Evolutionary conservation across 2,797 vertebrate species (phyloP).

Genomic region (Esox masquinongy): DNA sequence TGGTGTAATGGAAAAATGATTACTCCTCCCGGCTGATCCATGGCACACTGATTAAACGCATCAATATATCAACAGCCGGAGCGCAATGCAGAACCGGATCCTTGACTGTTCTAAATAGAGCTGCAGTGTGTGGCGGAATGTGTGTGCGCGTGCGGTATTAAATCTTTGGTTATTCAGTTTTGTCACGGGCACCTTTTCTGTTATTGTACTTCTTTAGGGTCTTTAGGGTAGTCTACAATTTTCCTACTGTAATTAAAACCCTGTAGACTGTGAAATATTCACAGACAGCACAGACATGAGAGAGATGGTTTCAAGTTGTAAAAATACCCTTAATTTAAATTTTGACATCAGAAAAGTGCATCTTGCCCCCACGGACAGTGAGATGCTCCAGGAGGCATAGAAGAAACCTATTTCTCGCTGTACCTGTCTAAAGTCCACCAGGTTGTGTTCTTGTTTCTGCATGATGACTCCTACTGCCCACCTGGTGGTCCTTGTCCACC

Average conservation of each 20-base stretch:
- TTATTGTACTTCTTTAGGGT: neutral
- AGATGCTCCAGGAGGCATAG: too few species aligned
- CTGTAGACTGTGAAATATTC: neutral
- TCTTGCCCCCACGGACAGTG: too few species aligned
- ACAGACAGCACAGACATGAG: neutral
- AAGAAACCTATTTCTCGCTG: too few species aligned
- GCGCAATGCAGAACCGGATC: conserved; percentile 2
- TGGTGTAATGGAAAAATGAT: conserved; percentile 45
- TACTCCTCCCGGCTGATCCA: conserved; percentile 37
- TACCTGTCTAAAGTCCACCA: too few species aligned
- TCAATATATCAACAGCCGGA: conserved; percentile 24
- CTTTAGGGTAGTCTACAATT: neutral
- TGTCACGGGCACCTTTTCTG: neutral
- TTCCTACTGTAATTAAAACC: neutral
- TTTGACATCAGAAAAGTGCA: neutral
- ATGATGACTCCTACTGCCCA: too few species aligned
- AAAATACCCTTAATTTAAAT: neutral
- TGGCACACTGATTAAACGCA: conserved; percentile 44
- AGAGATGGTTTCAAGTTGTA: neutral
- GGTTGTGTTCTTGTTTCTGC: too few species aligned
- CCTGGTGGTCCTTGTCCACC: too few species aligned
- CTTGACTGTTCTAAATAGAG: conserved; percentile 8
- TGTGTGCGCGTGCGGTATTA: neutral
- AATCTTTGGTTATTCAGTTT: conserved; percentile 3
- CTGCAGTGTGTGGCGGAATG: neutral